Percentiles rank a stretch among this genome's conserved stretches.
Evolutionary conservation across 2,113 vertebrate species (phyloP).

Genomic region (Pseudolaguvia tuberculata): DNA sequence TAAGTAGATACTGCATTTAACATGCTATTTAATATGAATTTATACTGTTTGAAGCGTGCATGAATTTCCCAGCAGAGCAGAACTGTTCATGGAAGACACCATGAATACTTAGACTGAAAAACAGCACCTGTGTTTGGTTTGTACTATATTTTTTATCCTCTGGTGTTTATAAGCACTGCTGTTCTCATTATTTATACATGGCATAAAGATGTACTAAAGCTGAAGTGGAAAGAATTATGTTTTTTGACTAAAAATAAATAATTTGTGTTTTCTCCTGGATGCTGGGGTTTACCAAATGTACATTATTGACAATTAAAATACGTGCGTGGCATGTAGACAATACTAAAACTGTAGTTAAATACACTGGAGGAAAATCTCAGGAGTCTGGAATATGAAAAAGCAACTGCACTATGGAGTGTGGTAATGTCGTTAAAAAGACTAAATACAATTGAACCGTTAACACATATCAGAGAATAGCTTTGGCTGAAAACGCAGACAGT

Average conservation of each 20-base stretch:
- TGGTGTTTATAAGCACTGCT: too few species aligned
- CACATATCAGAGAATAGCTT: neutral
- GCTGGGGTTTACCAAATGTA: neutral
- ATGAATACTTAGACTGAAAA: conserved; percentile 10
- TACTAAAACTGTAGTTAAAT: neutral
- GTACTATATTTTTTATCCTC: neutral
- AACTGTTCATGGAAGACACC: neutral
- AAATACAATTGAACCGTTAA: neutral
- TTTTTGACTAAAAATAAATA: too few species aligned
- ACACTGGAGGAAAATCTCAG: neutral
- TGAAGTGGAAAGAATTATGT: neutral
- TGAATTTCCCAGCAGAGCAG: conserved; percentile 10
- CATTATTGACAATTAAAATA: neutral
- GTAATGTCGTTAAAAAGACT: neutral
- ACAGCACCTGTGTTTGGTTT: conserved; percentile 16
- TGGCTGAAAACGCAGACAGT: conserved; percentile 11
- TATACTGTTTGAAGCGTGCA: neutral
- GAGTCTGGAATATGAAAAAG: neutral
- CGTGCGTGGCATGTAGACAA: neutral
- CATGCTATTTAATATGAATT: neutral
- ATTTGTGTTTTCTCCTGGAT: neutral
- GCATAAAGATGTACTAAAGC: conserved; percentile 13
- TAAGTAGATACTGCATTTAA: neutral
- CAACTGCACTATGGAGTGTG: neutral
- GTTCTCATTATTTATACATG: neutral